A percentile compares a stretch with the other conserved stretches of the same genome.
Evolutionary conservation across 1,140 invertebrate genomes (phyloP).

Genomic region (Camponotus floridanus): DNA sequence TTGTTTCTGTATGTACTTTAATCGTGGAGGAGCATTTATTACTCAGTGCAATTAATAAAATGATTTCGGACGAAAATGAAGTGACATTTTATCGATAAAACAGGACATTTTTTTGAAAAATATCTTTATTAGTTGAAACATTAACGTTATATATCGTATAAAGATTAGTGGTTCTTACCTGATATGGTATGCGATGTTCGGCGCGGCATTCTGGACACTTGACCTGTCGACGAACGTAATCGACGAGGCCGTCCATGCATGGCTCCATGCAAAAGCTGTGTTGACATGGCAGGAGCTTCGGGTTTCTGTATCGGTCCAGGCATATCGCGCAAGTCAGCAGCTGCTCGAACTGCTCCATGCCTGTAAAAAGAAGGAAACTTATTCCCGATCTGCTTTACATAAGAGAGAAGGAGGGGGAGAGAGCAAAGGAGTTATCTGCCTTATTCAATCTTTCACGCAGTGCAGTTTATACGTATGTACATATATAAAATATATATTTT

Average conservation of each 20-base stretch:
- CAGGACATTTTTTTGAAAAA: too few relatives aligned
- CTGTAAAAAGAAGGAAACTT: slow-evolving; percentile 74
- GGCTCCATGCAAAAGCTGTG: slow-evolving; percentile 99
- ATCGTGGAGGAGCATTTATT: too few relatives aligned
- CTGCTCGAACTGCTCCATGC: slow-evolving; percentile 98
- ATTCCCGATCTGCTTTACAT: slow-evolving; percentile 16
- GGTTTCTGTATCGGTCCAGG: slow-evolving; percentile 98
- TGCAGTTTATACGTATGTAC: background rate
- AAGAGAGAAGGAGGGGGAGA: too few relatives aligned
- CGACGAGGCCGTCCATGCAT: slow-evolving; percentile 98
- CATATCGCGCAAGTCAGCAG: slow-evolving; percentile 99
- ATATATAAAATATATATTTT: background rate
- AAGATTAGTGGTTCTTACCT: slow-evolving; percentile 82
- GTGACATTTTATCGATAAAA: too few relatives aligned
- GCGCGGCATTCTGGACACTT: slow-evolving; percentile 99
- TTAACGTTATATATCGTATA: background rate
- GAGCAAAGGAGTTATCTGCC: background rate
- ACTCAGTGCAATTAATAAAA: too few relatives aligned
- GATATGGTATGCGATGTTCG: slow-evolving; percentile 98
- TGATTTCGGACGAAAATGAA: too few relatives aligned
- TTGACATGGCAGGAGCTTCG: slow-evolving; percentile 99
- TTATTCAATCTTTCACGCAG: background rate
- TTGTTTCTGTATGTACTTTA: too few relatives aligned
- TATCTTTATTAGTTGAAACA: background rate
- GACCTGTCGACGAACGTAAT: slow-evolving; percentile 97